These are phyloP conservation scores for Diplodus sargus DNA, from an alignment of 2,797 vertebrate species.

Conservation along the genomic window DNA sequence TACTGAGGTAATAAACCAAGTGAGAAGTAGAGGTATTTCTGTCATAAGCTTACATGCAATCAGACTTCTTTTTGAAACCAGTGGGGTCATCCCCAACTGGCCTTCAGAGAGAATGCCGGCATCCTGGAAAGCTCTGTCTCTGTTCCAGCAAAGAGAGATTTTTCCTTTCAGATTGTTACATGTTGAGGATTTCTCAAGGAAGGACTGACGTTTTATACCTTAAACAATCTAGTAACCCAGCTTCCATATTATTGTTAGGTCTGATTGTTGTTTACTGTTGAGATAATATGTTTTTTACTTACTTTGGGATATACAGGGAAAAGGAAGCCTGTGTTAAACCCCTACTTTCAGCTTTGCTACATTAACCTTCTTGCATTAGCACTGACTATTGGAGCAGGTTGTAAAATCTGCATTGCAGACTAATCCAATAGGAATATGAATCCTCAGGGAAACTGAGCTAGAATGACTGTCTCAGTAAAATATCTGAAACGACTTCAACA, in stretches of 20 bases:
- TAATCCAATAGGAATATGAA: background rate
- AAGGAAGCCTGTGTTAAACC: too few species aligned
- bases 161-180: background rate
- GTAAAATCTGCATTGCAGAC: background rate
- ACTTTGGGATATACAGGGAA: background rate
- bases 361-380: background rate
- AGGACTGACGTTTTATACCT: background rate
- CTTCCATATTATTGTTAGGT: background rate
- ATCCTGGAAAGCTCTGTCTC: too few species aligned
- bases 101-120: too few species aligned
- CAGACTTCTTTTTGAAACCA: too few species aligned
- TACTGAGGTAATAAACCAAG: too few species aligned
- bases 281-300: background rate
- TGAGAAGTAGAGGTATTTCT: too few species aligned
- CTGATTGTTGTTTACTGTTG: background rate
- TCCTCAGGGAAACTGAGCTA: background rate
- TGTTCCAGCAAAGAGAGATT: too few species aligned
- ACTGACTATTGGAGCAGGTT: background rate
- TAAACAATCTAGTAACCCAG: background rate
- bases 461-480: conserved; percentile 20
- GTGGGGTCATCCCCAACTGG: too few species aligned
- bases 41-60: too few species aligned
- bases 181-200: background rate
- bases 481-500: conserved; percentile 21
- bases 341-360: too few species aligned